Evolutionary conservation across 2,888 invertebrate species (phyloP), one percentile per base, ranked within the genome.

Genomic region (Coremacera marginata): DNA sequence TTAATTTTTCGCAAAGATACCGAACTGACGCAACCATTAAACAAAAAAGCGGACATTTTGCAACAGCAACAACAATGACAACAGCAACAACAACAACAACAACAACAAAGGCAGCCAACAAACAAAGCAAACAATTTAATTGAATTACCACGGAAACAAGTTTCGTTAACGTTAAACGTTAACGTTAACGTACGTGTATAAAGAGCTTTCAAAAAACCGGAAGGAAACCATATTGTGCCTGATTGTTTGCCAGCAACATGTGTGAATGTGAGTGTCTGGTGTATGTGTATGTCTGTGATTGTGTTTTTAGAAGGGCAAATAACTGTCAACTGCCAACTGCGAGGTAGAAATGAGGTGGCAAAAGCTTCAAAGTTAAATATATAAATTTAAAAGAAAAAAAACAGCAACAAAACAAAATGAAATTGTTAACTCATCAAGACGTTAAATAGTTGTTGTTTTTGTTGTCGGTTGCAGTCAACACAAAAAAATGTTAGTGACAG

Each of bases 81-180:
- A 19, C 55, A 55, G 11, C 5, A 5, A 22, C 55, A 55, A 55
- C 22, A 55, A 5, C 31, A 37, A 16, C n/a, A n/a, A 37, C 44
- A 44, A 44, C 44, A 44, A 22, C 55, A 55, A 55, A 55, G 22
- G 0, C 22, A 55, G 19, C 9, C 44, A 44, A 44, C 44, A 44
- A 55, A 55, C 55, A 55, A 55, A 55, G 55, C 55, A 55, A 19
- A 55, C 55, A 55, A 19, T 55, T 19, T 55, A 55, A 55, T 55
- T 55, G 55, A 55, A 55, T 55, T 55, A 55, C 55, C 19, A 55
- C 55, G 55, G 22, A 55, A 55, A 44, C 44, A 11, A 44, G 44
- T 44, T 44, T 44, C 44, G 44, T 44, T 44, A 44, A 44, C 44
- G 44, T 44, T 8, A 55, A n/a, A 7, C 52, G 19, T n/a, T 14